Percentiles rank a stretch among this genome's conserved stretches.
Evolutionary conservation across 2,113 vertebrate genomes (phyloP).

Genomic region (Phrynosoma platyrhinos): DNA sequence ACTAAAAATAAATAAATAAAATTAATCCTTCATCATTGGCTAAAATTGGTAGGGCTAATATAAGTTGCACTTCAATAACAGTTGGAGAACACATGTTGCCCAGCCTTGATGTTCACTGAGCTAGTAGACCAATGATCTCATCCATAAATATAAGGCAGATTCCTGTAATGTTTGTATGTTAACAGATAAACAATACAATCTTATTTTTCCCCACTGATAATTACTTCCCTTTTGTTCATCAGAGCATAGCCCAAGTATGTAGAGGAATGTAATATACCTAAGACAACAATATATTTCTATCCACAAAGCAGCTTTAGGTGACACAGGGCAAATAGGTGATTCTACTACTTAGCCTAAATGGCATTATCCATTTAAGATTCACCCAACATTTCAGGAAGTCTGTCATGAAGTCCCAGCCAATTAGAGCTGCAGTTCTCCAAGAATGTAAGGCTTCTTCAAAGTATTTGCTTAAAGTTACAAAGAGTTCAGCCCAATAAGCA

Average conservation of each 20-base stretch:
- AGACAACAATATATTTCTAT: neutral
- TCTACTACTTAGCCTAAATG: neutral
- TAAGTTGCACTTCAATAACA: too few species aligned
- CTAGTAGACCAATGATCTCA: too few species aligned
- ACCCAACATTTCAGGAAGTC: constrained; percentile 8
- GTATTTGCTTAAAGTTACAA: constrained; percentile 70
- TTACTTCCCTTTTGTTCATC: neutral
- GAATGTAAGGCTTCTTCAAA: constrained; percentile 44
- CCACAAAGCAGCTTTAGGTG: neutral
- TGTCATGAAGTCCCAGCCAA: constrained; percentile 27
- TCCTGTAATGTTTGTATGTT: neutral
- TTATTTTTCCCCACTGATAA: neutral
- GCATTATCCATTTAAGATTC: neutral
- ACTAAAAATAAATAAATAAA: too few species aligned
- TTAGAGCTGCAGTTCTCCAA: constrained; percentile 25
- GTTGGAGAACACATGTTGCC: too few species aligned
- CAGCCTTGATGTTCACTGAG: too few species aligned
- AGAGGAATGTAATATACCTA: neutral
- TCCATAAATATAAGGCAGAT: neutral
- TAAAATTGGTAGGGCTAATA: too few species aligned
- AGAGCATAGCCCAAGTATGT: neutral
- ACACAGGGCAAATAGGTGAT: neutral
- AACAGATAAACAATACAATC: neutral
- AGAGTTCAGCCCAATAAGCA: constrained; percentile 64
- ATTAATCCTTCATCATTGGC: too few species aligned